Base-by-base conservation (phyloP, 2,113 vertebrate species). In the Chionomys nivalis region DNA sequence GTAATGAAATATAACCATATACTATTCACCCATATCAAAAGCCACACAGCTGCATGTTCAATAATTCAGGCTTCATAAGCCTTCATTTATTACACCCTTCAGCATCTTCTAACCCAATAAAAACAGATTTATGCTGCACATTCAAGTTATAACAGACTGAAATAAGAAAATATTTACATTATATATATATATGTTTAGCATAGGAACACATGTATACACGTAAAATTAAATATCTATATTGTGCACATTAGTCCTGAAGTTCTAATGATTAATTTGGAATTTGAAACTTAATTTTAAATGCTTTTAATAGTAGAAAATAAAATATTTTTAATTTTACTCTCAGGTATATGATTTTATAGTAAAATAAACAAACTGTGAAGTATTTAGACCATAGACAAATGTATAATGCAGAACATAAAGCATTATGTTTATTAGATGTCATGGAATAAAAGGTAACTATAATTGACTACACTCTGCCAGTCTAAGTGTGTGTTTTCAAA, bases 11-110 rank as follows among this genome's bases (percentile, higher is more conserved):
- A 36, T 39, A 1, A 4, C n/a, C n/a, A 47, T 78, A 63, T 97
- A 75, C 28, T 70, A n/a, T 89, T 17, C 0, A 28, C n/a, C 91
- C 82, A 2, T 96, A 96, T 96, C 91, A 96, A 85, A 97, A 83
- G 31, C n/a, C 87, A 87, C 58, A 70, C 28, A 49, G 95, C 94
- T 98, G 91, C 44, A 89, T 93, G 86, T 73, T 98, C 87, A 97
- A 95, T 97, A 96, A 98, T 97, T 96, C 89, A 97, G 89, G 36
- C 17, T 81, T 89, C 55, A 0, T 93, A 96, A 96, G 86, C 89
- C 82, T 82, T 75, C 85, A 87, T 97, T 96, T 95, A 96, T 96
- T 96, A 96, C 66, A 52, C 26, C 63, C 73, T 78, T 58, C 4
- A 66, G 70, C 14, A 42, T 90, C 72, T 65, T 89, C 94, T 89